A percentile compares a stretch with the other conserved stretches of the same genome.
phyloP scores from a whole-genome alignment of 2,888 invertebrate species.

The Cataglyphis cursor region DNA sequence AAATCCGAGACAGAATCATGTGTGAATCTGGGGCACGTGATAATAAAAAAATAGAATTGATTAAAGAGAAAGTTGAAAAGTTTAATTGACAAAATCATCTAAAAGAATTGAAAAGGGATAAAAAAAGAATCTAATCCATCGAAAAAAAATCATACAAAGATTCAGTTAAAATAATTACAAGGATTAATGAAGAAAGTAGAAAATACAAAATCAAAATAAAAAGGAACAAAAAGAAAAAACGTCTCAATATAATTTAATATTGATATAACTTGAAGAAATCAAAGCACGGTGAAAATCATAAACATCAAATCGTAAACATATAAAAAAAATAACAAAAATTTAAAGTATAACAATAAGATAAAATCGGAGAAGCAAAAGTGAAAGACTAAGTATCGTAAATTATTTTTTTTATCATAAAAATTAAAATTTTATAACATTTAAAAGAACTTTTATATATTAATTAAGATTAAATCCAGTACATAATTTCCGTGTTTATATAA shows the following conservation, averaged over 20 bases:
- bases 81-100: conserved; percentile 12
- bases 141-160: background rate
- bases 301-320: too few relatives aligned
- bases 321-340: background rate
- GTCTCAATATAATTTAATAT: background rate
- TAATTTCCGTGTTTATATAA: background rate
- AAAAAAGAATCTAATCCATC: background rate
- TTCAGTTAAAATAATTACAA: background rate
- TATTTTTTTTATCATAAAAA: background rate
- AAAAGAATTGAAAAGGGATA: background rate
- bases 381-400: background rate
- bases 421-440: background rate
- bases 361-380: background rate
- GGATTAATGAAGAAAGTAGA: conserved; percentile 1
- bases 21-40: background rate
- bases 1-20: background rate
- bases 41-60: background rate
- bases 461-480: background rate
- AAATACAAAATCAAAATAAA: background rate
- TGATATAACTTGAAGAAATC: background rate
- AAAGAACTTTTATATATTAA: background rate
- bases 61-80: background rate
- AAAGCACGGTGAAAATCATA: background rate
- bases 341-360: background rate
- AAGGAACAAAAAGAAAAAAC: background rate